These are phyloP conservation scores for Podargus strigoides DNA, from an alignment of 2,797 vertebrate genomes.

Conservation along the genomic window DNA sequence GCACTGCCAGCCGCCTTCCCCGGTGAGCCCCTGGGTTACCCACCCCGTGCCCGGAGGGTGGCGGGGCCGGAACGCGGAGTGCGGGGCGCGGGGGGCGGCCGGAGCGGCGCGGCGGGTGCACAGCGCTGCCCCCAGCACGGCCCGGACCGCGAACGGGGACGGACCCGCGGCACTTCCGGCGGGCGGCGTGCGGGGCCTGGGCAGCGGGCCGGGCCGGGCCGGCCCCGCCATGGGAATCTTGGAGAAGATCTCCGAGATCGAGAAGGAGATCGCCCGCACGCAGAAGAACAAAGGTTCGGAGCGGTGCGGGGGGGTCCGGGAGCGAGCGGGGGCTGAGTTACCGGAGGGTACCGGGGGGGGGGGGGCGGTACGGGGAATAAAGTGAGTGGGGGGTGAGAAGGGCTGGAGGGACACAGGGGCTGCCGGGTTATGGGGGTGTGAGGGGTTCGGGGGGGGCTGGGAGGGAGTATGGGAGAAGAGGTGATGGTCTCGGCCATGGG, in stretches of 20 bases:
- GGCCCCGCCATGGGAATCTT: conserved; percentile 85
- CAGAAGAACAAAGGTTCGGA: conserved; percentile 96
- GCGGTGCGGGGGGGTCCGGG: background rate
- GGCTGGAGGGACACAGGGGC: too few species aligned
- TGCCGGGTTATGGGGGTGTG: too few species aligned
- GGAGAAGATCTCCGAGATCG: conserved; percentile 95
- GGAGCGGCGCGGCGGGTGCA: background rate
- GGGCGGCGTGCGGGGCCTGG: background rate
- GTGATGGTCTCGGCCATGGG: rapidly evolving
- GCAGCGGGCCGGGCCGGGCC: background rate
- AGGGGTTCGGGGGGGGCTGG: too few species aligned
- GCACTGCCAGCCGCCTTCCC: too few species aligned
- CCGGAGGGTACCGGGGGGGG: background rate
- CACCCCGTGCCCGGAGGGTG: too few species aligned
- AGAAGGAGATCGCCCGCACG: conserved; percentile 93
- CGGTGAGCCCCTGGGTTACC: too few species aligned
- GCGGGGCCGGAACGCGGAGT: background rate
- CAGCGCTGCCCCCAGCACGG: background rate
- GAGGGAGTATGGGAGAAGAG: background rate
- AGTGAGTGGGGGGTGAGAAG: too few species aligned
- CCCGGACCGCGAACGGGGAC: too few species aligned
- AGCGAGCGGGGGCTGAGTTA: background rate
- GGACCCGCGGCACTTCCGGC: conserved; percentile 6
- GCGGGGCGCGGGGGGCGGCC: background rate
- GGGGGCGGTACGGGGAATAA: background rate